Evolutionary conservation across 1,140 invertebrate species (phyloP).

Genomic region (Apis laboriosa): DNA sequence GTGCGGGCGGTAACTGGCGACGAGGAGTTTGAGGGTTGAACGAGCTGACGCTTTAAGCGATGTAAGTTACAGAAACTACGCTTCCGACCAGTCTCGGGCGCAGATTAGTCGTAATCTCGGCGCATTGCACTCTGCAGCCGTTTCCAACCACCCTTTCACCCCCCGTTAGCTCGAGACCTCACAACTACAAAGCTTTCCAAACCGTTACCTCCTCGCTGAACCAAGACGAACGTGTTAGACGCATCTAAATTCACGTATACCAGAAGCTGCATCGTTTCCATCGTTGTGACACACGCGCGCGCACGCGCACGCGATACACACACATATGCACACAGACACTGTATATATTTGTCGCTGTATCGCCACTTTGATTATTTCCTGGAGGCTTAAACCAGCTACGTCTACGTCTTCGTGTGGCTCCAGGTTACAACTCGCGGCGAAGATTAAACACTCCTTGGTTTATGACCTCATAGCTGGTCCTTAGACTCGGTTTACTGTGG

Average conservation of each 20-base stretch:
- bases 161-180: constrained; percentile 18
- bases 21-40: constrained; percentile 59
- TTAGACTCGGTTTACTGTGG: constrained; percentile 41
- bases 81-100: constrained; percentile 61
- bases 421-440: constrained; percentile 34
- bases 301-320: too few species aligned
- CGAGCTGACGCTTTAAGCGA: constrained; percentile 67
- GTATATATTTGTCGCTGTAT: constrained; percentile 36
- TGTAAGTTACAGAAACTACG: constrained; percentile 67
- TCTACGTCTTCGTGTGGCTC: constrained; percentile 33
- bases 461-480: constrained; percentile 28
- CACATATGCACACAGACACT: not conserved
- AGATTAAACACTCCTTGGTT: constrained; percentile 56
- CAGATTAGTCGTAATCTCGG: constrained; percentile 71
- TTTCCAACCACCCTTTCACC: constrained; percentile 12
- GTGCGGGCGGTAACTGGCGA: constrained; percentile 24
- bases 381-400: constrained; percentile 46
- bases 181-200: constrained; percentile 46
- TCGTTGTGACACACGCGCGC: not conserved
- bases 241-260: constrained; percentile 39
- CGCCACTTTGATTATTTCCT: constrained; percentile 67
- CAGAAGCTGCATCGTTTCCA: not conserved
- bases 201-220: constrained; percentile 46
- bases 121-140: constrained; percentile 60
- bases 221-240: constrained; percentile 38